phyloP scores from a whole-genome alignment of 2,113 vertebrate genomes.

The Suricata suricatta region DNA sequence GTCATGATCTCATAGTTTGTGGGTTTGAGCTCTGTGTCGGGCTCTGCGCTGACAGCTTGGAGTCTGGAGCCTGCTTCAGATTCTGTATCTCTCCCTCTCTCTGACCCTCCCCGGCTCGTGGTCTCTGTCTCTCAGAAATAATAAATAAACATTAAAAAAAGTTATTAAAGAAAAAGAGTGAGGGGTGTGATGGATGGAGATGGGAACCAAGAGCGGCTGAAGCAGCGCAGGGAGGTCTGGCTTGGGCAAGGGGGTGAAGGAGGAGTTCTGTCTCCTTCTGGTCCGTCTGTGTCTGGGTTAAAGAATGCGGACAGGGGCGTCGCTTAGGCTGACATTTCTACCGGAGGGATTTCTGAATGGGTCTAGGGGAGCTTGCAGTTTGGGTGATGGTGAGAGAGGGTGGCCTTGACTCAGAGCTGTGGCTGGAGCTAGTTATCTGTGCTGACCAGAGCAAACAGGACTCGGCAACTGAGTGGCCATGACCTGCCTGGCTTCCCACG shows the following conservation, averaged over 20 bases:
- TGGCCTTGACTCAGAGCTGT: neutral
- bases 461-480: neutral
- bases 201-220: neutral
- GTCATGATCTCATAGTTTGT: no score
- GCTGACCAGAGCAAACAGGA: neutral
- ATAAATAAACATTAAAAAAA: no score
- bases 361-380: neutral
- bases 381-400: no score
- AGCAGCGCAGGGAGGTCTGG: neutral
- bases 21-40: no score
- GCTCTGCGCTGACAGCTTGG: no score
- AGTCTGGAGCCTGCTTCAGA: no score
- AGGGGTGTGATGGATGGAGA: neutral
- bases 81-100: no score
- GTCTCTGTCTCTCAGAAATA: no score
- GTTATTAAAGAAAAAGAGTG: no score
- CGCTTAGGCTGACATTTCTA: neutral
- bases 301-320: rapidly evolving
- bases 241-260: neutral
- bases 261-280: no score
- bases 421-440: neutral
- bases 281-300: neutral
- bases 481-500: neutral
- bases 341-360: neutral
- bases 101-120: no score